Percentiles rank a stretch among this genome's conserved stretches.
Evolutionary conservation across 2,797 vertebrate species (phyloP).

Genomic region (Miichthys miiuy): DNA sequence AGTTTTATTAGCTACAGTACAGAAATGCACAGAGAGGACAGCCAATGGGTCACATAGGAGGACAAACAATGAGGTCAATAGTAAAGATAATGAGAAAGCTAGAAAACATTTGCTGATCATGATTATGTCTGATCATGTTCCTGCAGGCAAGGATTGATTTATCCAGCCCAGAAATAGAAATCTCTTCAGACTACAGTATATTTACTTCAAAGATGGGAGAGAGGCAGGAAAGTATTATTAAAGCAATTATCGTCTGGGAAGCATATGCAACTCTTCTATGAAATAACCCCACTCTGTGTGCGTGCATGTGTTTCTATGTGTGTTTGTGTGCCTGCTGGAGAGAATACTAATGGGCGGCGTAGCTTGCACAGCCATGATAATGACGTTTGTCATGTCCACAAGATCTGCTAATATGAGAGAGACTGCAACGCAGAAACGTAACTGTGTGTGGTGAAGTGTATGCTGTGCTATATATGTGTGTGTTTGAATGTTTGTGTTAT

Average conservation of each 20-base stretch:
- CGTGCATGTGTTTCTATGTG: slow-evolving; percentile 19
- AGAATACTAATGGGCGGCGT: slow-evolving; percentile 64
- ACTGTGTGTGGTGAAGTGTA: slow-evolving; percentile 4
- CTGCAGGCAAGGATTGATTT: slow-evolving; percentile 11
- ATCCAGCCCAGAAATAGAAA: slow-evolving; percentile 20
- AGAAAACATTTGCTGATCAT: slow-evolving; percentile 16
- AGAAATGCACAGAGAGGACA: slow-evolving; percentile 3
- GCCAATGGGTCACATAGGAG: slow-evolving; percentile 1
- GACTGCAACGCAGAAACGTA: slow-evolving; percentile 34
- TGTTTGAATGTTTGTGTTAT: slow-evolving; percentile 9
- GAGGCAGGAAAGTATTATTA: slow-evolving; percentile 36
- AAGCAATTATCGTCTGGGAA: slow-evolving; percentile 40
- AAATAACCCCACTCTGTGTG: slow-evolving; percentile 30
- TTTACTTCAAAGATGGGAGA: slow-evolving; percentile 33
- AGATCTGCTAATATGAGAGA: slow-evolving; percentile 47
- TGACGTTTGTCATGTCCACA: slow-evolving; percentile 57
- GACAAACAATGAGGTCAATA: slow-evolving; percentile 17
- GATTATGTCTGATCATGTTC: slow-evolving; percentile 16
- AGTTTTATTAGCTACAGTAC: background rate
- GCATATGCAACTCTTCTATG: slow-evolving; percentile 26
- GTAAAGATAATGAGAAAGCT: slow-evolving; percentile 9
- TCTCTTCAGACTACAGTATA: slow-evolving; percentile 34
- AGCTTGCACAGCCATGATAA: slow-evolving; percentile 54
- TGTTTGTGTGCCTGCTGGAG: slow-evolving; percentile 36
- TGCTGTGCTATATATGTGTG: slow-evolving; percentile 3